These are phyloP conservation scores for Brachionus rubens DNA, from an alignment of 1,140 invertebrate species.

Conservation along the genomic window DNA sequence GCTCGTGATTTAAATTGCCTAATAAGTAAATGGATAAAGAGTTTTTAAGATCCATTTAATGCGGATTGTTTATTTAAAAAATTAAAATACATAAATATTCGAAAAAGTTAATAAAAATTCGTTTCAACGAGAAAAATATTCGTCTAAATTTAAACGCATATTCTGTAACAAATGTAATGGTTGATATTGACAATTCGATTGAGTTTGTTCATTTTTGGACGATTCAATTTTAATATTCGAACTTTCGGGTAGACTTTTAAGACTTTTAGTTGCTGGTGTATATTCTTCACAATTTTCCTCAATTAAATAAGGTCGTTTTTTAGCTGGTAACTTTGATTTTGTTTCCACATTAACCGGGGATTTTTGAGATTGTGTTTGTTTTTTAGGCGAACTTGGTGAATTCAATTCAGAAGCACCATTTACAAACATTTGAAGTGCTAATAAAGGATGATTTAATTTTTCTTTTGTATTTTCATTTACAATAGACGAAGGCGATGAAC, in stretches of 20 bases:
- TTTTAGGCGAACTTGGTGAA: neutral
- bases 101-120: too few relatives aligned
- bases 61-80: neutral
- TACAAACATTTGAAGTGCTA: constrained; percentile 39
- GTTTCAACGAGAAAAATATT: constrained; percentile 3
- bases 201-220: too few relatives aligned
- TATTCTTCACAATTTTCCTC: too few relatives aligned
- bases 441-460: constrained; percentile 1
- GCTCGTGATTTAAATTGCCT: too few relatives aligned
- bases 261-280: too few relatives aligned
- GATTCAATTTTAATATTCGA: neutral
- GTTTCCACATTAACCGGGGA: neutral
- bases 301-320: constrained; percentile 15
- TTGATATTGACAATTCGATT: neutral
- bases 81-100: neutral
- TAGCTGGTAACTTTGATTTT: constrained; percentile 1
- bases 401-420: neutral
- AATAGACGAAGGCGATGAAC: neutral
- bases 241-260: too few relatives aligned
- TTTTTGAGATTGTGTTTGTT: neutral
- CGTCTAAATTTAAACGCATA: constrained; percentile 29
- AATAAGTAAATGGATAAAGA: too few relatives aligned
- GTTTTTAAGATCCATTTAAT: too few relatives aligned
- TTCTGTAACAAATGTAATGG: constrained; percentile 25
- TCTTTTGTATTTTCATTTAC: neutral